phyloP scores from a whole-genome alignment of 2,888 invertebrate genomes.

The Agrotis ipsilon region DNA sequence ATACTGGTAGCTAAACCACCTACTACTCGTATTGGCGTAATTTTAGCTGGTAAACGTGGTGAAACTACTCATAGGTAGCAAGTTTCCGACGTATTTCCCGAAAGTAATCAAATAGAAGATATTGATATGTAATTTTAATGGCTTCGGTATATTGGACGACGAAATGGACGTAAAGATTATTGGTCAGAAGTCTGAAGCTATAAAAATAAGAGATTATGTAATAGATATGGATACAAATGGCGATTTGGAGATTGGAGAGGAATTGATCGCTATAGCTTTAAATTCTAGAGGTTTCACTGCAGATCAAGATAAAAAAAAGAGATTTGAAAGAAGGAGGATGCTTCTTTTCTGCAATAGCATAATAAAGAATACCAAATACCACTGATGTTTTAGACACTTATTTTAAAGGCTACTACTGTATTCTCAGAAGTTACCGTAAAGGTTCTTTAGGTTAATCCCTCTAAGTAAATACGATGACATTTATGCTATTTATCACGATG shows the following conservation, averaged over 20 bases:
- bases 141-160: not conserved
- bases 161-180: not conserved
- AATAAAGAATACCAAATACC: not conserved
- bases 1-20: constrained; percentile 37
- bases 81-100: not conserved
- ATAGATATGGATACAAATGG: not conserved
- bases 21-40: constrained; percentile 27
- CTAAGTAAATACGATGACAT: constrained; percentile 27
- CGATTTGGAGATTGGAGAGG: not conserved
- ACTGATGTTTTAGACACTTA: constrained; percentile 1
- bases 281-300: not conserved
- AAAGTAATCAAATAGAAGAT: constrained; percentile 27
- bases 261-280: not conserved
- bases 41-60: constrained; percentile 21
- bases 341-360: not conserved
- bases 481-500: constrained; percentile 25
- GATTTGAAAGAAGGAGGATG: not conserved
- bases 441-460: constrained; percentile 41
- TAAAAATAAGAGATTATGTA: not conserved
- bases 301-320: not conserved
- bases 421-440: constrained; percentile 9
- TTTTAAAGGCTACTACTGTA: not conserved
- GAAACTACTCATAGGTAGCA: constrained; percentile 2
- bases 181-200: not conserved
- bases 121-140: constrained; percentile 23